phyloP scores from a whole-genome alignment of 2,113 vertebrate genomes.

The Cyanoderma ruficeps region DNA sequence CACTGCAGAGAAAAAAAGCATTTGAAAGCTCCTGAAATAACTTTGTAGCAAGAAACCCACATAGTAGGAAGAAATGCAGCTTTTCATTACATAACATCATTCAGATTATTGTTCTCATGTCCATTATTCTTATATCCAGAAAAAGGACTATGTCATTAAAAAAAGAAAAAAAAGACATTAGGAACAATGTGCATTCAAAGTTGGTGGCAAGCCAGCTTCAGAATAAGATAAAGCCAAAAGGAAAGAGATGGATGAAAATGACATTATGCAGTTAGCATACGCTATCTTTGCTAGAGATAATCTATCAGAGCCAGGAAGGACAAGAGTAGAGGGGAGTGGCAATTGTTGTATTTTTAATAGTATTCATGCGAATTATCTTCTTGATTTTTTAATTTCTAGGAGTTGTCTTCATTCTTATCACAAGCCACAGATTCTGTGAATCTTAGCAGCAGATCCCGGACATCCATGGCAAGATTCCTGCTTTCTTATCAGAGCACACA shows the following conservation, averaged over 20 bases:
- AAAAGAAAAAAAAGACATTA: background rate
- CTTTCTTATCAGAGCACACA: background rate
- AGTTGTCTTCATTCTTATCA: background rate
- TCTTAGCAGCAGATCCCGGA: background rate
- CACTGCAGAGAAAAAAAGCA: background rate
- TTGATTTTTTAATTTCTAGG: conserved; percentile 25
- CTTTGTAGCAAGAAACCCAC: background rate
- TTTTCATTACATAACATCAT: background rate
- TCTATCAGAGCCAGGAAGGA: background rate
- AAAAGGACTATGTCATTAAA: background rate
- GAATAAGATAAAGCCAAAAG: background rate
- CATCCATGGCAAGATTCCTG: background rate
- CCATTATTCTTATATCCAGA: conserved; percentile 7
- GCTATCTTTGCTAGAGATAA: background rate
- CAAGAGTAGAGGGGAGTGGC: fast-evolving
- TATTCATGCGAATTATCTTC: background rate
- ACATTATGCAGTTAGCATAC: background rate
- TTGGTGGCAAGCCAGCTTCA: background rate
- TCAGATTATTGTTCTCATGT: background rate
- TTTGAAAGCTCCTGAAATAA: background rate
- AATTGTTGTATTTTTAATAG: background rate
- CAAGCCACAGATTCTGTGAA: background rate
- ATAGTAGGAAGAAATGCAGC: background rate
- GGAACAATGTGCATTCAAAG: background rate
- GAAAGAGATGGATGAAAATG: conserved; percentile 18